A percentile compares a stretch with the other conserved stretches of the same genome.
These are phyloP conservation scores for Papilio dardanus DNA, from an alignment of 1,140 invertebrate genomes.

Conservation along the genomic window DNA sequence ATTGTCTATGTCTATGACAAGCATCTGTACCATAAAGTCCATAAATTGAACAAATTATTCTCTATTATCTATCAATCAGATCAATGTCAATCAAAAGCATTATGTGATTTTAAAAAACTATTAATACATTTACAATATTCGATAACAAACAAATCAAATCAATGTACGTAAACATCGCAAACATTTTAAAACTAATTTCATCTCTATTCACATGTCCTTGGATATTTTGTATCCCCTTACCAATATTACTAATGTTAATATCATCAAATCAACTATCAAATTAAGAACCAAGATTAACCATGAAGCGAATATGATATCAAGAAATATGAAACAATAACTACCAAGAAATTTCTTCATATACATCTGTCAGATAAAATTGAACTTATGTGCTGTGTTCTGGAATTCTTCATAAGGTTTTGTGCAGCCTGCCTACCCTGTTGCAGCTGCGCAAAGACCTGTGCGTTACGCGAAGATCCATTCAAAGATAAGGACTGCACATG, in stretches of 20 bases:
- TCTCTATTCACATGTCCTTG: neutral
- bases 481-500: neutral
- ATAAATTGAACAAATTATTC: neutral
- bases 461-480: neutral
- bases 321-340: neutral
- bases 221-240: neutral
- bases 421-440: neutral
- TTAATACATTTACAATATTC: neutral
- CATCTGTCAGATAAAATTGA: neutral
- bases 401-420: constrained; percentile 4
- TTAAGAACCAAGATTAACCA: neutral
- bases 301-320: neutral
- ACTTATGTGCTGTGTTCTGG: neutral
- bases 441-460: constrained; percentile 3
- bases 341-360: neutral
- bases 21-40: too few species aligned
- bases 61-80: neutral
- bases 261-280: neutral
- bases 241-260: neutral
- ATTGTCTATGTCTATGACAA: too few species aligned
- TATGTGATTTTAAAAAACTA: constrained; percentile 8
- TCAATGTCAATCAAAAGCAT: neutral
- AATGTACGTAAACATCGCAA: neutral
- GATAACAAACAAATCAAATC: neutral
- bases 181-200: neutral